phyloP scores from a whole-genome alignment of 2,797 vertebrate species.

The Paratrypauchen microcephalus region DNA sequence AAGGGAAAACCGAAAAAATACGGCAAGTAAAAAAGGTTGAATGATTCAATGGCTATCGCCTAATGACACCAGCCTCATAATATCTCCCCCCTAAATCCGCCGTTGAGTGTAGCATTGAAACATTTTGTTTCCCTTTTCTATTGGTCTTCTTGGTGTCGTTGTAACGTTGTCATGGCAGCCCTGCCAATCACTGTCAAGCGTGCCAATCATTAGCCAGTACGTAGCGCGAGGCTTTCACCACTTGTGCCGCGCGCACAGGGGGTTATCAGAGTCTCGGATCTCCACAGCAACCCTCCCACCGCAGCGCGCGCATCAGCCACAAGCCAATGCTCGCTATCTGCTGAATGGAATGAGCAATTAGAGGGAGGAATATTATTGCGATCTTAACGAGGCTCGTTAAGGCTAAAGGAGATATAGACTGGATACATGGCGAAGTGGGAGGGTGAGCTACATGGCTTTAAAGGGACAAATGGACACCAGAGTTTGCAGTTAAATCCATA shows the following conservation, averaged over 20 bases:
- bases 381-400: conserved; percentile 89
- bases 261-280: conserved; percentile 83
- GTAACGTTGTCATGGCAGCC: conserved; percentile 97
- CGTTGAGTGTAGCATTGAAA: conserved; percentile 99
- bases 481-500: conserved; percentile 66
- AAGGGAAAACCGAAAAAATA: conserved; percentile 78
- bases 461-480: conserved; percentile 80
- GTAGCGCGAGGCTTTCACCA: conserved; percentile 94
- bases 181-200: conserved; percentile 99
- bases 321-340: conserved; percentile 86
- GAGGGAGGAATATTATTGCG: conserved; percentile 90
- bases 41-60: conserved; percentile 97
- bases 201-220: conserved; percentile 99
- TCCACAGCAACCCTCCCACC: conserved; percentile 82
- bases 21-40: conserved; percentile 90
- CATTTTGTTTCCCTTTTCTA: conserved; percentile 99
- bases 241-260: conserved; percentile 83
- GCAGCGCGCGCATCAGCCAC: conserved; percentile 85
- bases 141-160: conserved; percentile 99
- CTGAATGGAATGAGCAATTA: conserved; percentile 95
- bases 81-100: conserved; percentile 99
- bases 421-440: conserved; percentile 71
- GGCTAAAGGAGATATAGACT: conserved; percentile 85
- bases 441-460: conserved; percentile 66
- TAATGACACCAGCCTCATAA: conserved; percentile 99